A percentile compares a stretch with the other conserved stretches of the same genome.
Conservation (phyloP, 2,888 invertebrate genomes). For the Scelioninae gen. 1 region DNA sequence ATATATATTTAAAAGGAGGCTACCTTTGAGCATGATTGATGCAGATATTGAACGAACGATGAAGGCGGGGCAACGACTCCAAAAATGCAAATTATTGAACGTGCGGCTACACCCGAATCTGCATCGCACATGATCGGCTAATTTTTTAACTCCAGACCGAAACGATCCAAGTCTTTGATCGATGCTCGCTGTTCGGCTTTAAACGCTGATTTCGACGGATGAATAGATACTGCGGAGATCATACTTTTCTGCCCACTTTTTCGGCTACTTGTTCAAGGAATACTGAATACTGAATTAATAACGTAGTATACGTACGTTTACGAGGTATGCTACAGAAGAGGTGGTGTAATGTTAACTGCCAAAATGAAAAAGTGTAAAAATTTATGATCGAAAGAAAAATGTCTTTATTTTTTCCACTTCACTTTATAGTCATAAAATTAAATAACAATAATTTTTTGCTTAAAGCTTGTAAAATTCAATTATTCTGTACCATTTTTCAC, state of each 20-base stretch:
- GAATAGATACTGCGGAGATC: conserved; percentile 56
- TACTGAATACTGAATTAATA: conserved; percentile 58
- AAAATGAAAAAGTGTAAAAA: too few species aligned
- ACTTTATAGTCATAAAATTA: too few species aligned
- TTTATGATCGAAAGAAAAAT: too few species aligned
- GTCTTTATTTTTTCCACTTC: too few species aligned
- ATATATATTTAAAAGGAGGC: conserved; percentile 47
- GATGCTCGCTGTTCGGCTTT: conserved; percentile 27
- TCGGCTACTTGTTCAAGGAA: conserved; percentile 31
- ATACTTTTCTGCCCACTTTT: conserved; percentile 34
- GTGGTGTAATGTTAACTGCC: too few species aligned
- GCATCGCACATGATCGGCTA: conserved; percentile 47
- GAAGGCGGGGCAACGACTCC: conserved; percentile 56
- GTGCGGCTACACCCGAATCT: conserved; percentile 48
- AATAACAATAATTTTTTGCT: too few species aligned
- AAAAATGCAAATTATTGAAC: conserved; percentile 60
- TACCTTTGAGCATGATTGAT: conserved; percentile 16
- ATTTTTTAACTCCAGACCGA: conserved; percentile 41
- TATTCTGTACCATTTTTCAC: too few species aligned
- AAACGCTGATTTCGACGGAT: conserved; percentile 44
- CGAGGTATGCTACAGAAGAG: not conserved
- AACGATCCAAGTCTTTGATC: conserved; percentile 46
- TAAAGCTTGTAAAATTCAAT: too few species aligned
- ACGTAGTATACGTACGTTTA: conserved; percentile 18
- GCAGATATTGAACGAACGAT: conserved; percentile 54